Percentiles rank a stretch among this genome's conserved stretches.
Evolutionary conservation across 1,140 invertebrate species (phyloP).

Genomic region (Drosophila nasuta): DNA sequence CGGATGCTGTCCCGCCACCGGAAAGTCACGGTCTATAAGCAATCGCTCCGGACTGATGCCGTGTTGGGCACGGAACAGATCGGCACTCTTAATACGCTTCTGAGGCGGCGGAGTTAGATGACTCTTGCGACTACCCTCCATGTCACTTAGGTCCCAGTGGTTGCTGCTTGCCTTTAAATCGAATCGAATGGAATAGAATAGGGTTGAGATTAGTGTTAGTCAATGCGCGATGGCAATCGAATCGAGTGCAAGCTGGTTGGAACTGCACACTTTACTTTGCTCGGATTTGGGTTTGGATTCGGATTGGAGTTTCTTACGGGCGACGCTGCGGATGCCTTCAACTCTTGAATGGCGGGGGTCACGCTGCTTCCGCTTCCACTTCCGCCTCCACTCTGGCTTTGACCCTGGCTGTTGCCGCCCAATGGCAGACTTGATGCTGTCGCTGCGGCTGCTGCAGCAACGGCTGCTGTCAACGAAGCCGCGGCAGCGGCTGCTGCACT

Average conservation of each 20-base stretch:
- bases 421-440: conserved; percentile 38
- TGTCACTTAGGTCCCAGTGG: conserved; percentile 73
- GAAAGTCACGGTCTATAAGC: conserved; percentile 75
- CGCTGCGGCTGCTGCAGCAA: conserved; percentile 69
- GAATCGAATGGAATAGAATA: neutral
- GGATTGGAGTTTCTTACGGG: conserved; percentile 81
- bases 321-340: conserved; percentile 81
- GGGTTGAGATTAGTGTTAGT: neutral
- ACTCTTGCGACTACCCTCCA: conserved; percentile 72
- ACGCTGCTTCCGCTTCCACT: conserved; percentile 16
- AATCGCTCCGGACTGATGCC: conserved; percentile 82
- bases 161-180: conserved; percentile 63
- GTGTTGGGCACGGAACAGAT: conserved; percentile 87
- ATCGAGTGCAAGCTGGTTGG: conserved; percentile 39
- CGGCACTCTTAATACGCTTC: conserved; percentile 87
- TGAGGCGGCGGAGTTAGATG: conserved; percentile 86
- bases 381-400: conserved; percentile 8
- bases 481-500: conserved; percentile 67
- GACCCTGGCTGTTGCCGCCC: conserved; percentile 32
- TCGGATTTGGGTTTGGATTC: conserved; percentile 68
- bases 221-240: neutral
- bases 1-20: conserved; percentile 79
- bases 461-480: conserved; percentile 64
- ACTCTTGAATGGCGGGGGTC: conserved; percentile 79
- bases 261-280: conserved; percentile 83